phyloP scores from a whole-genome alignment of 2,797 vertebrate species.

The Lindbergichthys nudifrons region DNA sequence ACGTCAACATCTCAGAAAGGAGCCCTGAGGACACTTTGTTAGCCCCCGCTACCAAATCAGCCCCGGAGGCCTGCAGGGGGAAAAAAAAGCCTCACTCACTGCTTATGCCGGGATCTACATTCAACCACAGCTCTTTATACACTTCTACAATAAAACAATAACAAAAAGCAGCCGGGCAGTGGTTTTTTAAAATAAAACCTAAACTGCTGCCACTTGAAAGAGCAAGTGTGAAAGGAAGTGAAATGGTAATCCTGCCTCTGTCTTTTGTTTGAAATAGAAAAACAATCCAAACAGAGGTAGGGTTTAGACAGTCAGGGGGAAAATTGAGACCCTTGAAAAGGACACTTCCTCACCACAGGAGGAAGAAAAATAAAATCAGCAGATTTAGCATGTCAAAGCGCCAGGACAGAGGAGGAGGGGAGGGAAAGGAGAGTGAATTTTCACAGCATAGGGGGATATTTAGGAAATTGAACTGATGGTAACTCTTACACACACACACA shows the following conservation, averaged over 20 bases:
- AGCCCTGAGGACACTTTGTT: conserved; percentile 81
- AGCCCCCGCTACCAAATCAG: conserved; percentile 67
- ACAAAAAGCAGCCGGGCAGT: conserved; percentile 49
- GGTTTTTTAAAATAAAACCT: conserved; percentile 58
- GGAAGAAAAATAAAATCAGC: conserved; percentile 89
- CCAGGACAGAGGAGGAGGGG: conserved; percentile 66
- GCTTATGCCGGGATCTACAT: conserved; percentile 61
- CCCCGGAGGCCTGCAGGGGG: conserved; percentile 52
- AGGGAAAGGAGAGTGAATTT: conserved; percentile 76
- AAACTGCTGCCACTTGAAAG: conserved; percentile 81
- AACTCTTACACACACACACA: conserved; percentile 52
- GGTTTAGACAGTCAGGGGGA: conserved; percentile 79
- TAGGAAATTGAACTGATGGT: conserved; percentile 83
- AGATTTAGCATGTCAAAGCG: conserved; percentile 89
- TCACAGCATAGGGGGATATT: conserved; percentile 81
- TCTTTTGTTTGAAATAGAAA: conserved; percentile 86
- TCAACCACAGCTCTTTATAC: conserved; percentile 56
- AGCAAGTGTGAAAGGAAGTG: conserved; percentile 81
- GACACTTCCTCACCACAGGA: conserved; percentile 89
- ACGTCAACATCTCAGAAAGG: conserved; percentile 80
- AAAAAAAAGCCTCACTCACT: conserved; percentile 57
- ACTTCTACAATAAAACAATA: conserved; percentile 10
- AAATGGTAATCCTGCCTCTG: conserved; percentile 82
- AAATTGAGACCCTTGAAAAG: conserved; percentile 86
- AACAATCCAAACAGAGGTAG: conserved; percentile 86